phyloP scores from a whole-genome alignment of 2,888 invertebrate species.

The Hydrotaea diabolus region DNA sequence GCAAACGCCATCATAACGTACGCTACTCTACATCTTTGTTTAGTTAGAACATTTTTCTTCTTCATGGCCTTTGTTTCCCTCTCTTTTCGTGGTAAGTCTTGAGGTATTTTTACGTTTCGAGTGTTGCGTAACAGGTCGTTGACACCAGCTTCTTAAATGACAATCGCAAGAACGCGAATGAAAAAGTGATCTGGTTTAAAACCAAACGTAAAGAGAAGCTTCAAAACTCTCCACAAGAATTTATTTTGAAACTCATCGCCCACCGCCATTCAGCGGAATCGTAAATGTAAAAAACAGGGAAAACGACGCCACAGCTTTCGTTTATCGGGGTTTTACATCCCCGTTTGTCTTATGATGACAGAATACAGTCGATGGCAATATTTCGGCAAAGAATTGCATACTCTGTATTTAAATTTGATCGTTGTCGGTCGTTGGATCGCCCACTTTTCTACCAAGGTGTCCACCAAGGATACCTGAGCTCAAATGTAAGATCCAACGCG shows the following conservation, averaged over 20 bases:
- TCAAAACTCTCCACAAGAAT: background rate
- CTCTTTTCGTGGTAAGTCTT: conserved; percentile 41
- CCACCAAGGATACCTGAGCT: no score
- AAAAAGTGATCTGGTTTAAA: conserved; percentile 44
- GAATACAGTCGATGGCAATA: no score
- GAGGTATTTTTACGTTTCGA: conserved; percentile 44
- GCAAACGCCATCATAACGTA: background rate
- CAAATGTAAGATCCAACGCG: no score
- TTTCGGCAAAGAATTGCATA: no score
- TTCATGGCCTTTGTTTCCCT: background rate
- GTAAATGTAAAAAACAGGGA: no score
- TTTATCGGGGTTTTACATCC: no score
- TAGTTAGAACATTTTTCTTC: conserved; percentile 58
- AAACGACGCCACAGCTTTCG: no score
- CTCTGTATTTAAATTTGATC: no score
- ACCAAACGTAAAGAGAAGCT: conserved; percentile 6
- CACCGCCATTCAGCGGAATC: no score
- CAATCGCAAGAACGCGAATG: conserved; percentile 23
- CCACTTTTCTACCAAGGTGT: no score
- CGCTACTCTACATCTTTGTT: conserved; percentile 57
- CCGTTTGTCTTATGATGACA: no score
- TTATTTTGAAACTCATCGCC: background rate
- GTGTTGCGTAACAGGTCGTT: conserved; percentile 67
- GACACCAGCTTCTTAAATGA: conserved; percentile 51
- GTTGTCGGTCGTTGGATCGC: no score